These are phyloP conservation scores for Tetramorium simillimum DNA, from an alignment of 1,140 invertebrate genomes.

Conservation along the genomic window DNA sequence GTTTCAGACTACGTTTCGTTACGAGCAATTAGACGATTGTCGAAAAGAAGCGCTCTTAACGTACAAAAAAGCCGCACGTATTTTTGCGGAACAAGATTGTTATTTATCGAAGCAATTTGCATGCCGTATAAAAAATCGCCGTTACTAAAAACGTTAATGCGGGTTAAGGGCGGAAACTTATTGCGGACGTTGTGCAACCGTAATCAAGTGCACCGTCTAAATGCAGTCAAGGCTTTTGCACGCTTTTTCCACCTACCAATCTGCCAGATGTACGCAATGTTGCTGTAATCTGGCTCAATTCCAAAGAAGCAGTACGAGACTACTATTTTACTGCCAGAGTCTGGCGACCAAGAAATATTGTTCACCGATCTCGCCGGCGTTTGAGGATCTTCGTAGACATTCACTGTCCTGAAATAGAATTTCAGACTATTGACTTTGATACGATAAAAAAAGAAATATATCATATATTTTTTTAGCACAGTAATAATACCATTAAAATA, in stretches of 20 bases:
- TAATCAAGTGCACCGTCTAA: conserved; percentile 2
- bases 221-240: conserved; percentile 14
- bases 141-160: conserved; percentile 20
- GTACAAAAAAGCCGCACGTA: background rate
- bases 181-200: background rate
- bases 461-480: background rate
- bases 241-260: conserved; percentile 87
- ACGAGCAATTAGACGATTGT: background rate
- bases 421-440: background rate
- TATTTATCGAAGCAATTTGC: background rate
- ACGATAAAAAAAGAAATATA: background rate
- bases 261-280: conserved; percentile 96
- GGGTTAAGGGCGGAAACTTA: background rate
- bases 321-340: conserved; percentile 92
- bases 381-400: conserved; percentile 87
- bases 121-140: background rate
- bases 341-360: conserved; percentile 95
- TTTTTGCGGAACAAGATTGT: background rate
- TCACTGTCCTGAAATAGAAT: conserved; percentile 75
- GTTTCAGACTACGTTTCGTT: background rate
- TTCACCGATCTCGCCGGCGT: conserved; percentile 90
- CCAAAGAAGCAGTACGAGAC: conserved; percentile 94
- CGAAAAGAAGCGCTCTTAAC: background rate
- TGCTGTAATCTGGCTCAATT: conserved; percentile 79
- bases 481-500: background rate